Percentiles rank a stretch among this genome's conserved stretches.
Conservation (phyloP, 2,888 invertebrate genomes). For the Drosophila kuntzei region DNA sequence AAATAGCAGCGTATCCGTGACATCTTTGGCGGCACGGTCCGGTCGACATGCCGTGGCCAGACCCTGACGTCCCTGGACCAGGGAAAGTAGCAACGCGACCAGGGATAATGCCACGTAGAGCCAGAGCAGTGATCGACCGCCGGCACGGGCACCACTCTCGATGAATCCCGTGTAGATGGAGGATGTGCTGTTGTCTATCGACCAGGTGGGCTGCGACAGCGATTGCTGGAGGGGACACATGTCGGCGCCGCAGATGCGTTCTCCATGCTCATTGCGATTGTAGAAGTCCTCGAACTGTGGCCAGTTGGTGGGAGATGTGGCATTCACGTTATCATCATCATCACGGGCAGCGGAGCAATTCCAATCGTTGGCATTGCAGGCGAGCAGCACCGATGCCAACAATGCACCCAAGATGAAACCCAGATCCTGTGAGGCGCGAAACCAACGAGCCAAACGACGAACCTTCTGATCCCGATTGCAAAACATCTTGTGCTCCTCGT, state of each 20-base stretch:
- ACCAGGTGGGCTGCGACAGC: constrained; percentile 10
- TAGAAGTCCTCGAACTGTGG: constrained; percentile 86
- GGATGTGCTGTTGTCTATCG: constrained; percentile 12
- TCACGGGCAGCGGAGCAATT: constrained; percentile 65
- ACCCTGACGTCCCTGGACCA: constrained; percentile 74
- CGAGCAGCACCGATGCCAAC: constrained; percentile 86
- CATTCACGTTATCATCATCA: constrained; percentile 18
- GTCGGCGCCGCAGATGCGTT: constrained; percentile 87
- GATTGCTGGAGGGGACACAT: constrained; percentile 86
- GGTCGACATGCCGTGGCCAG: constrained; percentile 86
- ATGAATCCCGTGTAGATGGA: constrained; percentile 80
- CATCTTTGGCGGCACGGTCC: constrained; percentile 86
- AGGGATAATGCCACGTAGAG: constrained; percentile 85
- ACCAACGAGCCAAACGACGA: constrained; percentile 86
- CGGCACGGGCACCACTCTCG: constrained; percentile 72
- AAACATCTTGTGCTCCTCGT: constrained; percentile 84
- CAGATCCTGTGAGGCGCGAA: constrained; percentile 87
- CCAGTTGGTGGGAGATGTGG: constrained; percentile 51
- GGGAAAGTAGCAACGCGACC: constrained; percentile 85
- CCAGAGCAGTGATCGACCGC: constrained; percentile 80
- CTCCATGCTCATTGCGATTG: constrained; percentile 86
- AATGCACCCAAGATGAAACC: constrained; percentile 87
- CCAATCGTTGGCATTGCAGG: constrained; percentile 83
- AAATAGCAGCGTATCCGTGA: constrained; percentile 87
- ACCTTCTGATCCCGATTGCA: constrained; percentile 86